Percentiles rank a stretch among this genome's conserved stretches.
Evolutionary conservation across 1,140 invertebrate genomes (phyloP).

Genomic region (Ditylenchus dipsaci): DNA sequence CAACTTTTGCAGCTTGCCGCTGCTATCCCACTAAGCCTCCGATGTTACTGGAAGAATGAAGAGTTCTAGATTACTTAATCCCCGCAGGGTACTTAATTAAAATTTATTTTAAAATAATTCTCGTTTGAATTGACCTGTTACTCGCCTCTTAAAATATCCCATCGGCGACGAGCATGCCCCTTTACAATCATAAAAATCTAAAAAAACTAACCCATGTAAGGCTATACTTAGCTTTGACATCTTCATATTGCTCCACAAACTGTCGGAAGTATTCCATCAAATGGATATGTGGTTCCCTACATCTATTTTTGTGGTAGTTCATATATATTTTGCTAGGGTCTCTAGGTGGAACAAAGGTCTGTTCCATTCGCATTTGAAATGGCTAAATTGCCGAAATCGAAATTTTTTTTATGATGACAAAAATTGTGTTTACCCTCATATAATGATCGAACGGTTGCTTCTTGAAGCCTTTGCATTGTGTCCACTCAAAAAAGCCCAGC

Average conservation of each 20-base stretch:
- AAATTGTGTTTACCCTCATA: conserved; percentile 1
- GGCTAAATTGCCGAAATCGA: background rate
- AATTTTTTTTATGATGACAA: background rate
- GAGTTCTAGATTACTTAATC: too few species aligned
- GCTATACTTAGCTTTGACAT: conserved; percentile 20
- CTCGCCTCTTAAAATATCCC: too few species aligned
- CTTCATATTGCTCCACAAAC: conserved; percentile 16
- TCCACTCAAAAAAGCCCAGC: conserved; percentile 18
- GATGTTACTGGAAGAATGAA: too few species aligned
- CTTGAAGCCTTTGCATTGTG: conserved; percentile 20
- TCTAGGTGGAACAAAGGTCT: background rate
- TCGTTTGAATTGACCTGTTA: too few species aligned
- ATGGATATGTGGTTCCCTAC: conserved; percentile 3
- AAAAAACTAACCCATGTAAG: conserved; percentile 16
- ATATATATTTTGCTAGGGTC: background rate
- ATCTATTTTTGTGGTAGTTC: background rate
- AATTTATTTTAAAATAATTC: too few species aligned
- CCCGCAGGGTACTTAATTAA: too few species aligned
- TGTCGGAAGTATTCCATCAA: conserved; percentile 22
- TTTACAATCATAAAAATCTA: too few species aligned
- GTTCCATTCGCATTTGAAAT: conserved; percentile 18
- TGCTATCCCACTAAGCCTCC: too few species aligned
- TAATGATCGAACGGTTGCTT: conserved; percentile 24
- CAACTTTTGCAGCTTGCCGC: too few species aligned
- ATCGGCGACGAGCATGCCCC: too few species aligned